phyloP scores from a whole-genome alignment of 2,113 vertebrate species.

The Gopherus evgoodei region DNA sequence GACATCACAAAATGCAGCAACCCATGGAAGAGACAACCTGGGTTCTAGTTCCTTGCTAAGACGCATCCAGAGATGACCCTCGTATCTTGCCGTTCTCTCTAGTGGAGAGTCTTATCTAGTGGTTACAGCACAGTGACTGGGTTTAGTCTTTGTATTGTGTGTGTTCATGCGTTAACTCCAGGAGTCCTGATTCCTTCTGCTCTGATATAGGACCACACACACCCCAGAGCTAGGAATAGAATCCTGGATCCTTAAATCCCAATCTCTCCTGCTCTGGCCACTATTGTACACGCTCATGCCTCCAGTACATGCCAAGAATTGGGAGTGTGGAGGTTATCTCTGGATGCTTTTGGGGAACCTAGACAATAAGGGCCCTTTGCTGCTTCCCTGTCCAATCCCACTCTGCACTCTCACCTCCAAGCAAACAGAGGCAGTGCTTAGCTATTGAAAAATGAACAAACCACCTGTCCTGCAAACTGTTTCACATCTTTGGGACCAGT shows the following conservation, averaged over 20 bases:
- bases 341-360: fast-evolving
- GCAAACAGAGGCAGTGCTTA: background rate
- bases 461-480: background rate
- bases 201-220: background rate
- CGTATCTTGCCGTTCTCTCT: no score
- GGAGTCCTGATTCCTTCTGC: background rate
- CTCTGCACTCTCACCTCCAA: background rate
- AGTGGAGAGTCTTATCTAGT: background rate
- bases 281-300: background rate
- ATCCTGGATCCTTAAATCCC: background rate
- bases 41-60: background rate
- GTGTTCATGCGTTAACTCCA: background rate
- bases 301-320: background rate
- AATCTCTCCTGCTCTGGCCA: no score
- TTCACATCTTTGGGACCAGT: background rate
- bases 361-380: fast-evolving
- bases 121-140: background rate
- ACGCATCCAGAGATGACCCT: background rate
- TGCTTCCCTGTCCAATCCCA: background rate
- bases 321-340: no score
- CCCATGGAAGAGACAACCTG: background rate
- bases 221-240: background rate
- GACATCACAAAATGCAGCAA: background rate
- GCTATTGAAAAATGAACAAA: background rate
- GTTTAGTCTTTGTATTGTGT: background rate